Percentiles rank a stretch among this genome's conserved stretches.
These are phyloP conservation scores for Chrysocyon brachyurus DNA, from an alignment of 2,797 vertebrate species.

Conservation along the genomic window DNA sequence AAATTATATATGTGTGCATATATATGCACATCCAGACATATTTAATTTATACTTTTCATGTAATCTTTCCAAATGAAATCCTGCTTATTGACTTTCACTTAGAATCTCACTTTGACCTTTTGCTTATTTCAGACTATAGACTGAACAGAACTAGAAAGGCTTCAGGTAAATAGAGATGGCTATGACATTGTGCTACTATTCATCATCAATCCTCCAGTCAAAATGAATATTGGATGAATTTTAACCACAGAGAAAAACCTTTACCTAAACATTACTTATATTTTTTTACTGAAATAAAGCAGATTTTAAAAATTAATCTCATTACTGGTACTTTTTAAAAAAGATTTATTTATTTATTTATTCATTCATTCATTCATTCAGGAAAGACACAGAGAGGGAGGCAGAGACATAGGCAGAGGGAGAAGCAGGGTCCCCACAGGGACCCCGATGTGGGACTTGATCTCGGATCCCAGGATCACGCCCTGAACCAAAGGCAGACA, in stretches of 20 bases:
- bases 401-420: too few relatives aligned
- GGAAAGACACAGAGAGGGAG: too few relatives aligned
- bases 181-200: not conserved
- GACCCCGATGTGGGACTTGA: too few relatives aligned
- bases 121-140: not conserved
- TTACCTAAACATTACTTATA: not conserved
- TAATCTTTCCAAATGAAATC: not conserved
- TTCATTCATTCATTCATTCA: too few relatives aligned
- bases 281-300: constrained; percentile 46
- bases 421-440: too few relatives aligned
- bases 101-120: not conserved
- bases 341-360: too few relatives aligned
- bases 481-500: too few relatives aligned
- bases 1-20: not conserved
- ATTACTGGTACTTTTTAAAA: not conserved
- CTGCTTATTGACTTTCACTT: not conserved
- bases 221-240: not conserved
- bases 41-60: not conserved
- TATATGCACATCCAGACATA: not conserved
- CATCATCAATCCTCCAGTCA: not conserved
- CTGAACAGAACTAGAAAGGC: not conserved
- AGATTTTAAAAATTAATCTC: constrained; percentile 32
- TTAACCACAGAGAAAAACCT: constrained; percentile 1
- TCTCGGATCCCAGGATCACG: too few relatives aligned
- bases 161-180: not conserved